Evolutionary conservation across 2,888 invertebrate species (phyloP).

Genomic region (Mylabris sibirica): DNA sequence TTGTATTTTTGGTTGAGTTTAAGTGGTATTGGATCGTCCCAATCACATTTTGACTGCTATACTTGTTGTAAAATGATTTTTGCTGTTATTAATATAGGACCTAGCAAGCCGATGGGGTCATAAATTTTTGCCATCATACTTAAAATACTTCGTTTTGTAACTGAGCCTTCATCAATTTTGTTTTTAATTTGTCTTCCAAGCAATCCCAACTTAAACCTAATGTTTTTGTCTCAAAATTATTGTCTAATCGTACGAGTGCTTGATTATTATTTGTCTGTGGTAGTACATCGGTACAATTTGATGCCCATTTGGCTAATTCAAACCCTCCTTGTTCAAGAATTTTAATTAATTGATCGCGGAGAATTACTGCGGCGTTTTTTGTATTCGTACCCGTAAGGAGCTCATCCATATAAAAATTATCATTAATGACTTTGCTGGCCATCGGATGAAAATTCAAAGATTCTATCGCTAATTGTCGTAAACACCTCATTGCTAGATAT

Average conservation of each 20-base stretch:
- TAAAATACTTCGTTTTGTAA: background rate
- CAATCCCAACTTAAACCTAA: background rate
- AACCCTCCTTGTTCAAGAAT: background rate
- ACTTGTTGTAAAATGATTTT: background rate
- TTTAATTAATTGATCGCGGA: background rate
- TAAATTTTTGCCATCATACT: background rate
- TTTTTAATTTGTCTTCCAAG: background rate
- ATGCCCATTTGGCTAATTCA: background rate
- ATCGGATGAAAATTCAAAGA: background rate
- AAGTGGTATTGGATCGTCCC: background rate
- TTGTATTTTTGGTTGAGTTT: background rate
- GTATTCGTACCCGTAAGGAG: conserved; percentile 12
- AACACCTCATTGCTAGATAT: background rate
- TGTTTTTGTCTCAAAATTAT: background rate
- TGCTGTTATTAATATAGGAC: background rate
- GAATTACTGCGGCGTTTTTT: background rate
- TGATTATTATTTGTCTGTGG: background rate
- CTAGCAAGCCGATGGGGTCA: background rate
- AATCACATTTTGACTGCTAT: background rate
- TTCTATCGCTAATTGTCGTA: background rate
- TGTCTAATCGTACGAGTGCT: background rate
- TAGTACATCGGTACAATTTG: background rate
- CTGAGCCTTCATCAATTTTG: background rate
- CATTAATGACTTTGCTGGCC: background rate
- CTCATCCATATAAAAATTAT: background rate